phyloP scores from a whole-genome alignment of 2,888 invertebrate species.

The Galerucella calmariensis region DNA sequence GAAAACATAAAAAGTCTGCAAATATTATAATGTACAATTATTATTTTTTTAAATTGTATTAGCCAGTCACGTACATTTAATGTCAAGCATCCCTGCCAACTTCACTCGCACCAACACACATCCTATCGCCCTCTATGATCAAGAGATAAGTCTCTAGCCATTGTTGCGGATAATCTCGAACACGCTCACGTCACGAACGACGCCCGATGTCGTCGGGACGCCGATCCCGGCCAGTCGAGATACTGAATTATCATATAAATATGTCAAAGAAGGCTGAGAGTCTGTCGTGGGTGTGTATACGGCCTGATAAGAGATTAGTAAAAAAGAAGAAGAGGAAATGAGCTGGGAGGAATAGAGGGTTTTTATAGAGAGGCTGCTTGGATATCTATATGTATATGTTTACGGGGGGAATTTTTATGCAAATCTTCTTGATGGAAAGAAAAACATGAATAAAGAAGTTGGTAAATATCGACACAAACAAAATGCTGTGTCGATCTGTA shows the following conservation, averaged over 20 bases:
- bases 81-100: constrained; percentile 45
- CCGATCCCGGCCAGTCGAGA: constrained; percentile 33
- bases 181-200: constrained; percentile 57
- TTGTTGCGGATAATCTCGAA: constrained; percentile 62
- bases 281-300: constrained; percentile 40
- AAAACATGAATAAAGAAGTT: too few relatives aligned
- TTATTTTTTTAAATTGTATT: too few relatives aligned
- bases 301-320: constrained; percentile 42
- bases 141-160: constrained; percentile 55
- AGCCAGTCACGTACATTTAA: constrained; percentile 23
- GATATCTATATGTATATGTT: not conserved
- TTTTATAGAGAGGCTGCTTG: constrained; percentile 3
- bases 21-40: too few relatives aligned
- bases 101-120: constrained; percentile 27
- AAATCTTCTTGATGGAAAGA: not conserved
- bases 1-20: too few relatives aligned
- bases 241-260: constrained; percentile 56
- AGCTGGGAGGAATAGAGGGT: constrained; percentile 20
- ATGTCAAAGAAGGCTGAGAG: constrained; percentile 49
- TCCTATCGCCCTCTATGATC: constrained; percentile 55
- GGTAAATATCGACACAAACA: too few relatives aligned
- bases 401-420: not conserved
- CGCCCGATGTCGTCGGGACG: constrained; percentile 47
- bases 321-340: constrained; percentile 30
- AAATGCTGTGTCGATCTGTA: too few relatives aligned